phyloP scores from a whole-genome alignment of 2,797 vertebrate species.

The Garrulus glandarius region DNA sequence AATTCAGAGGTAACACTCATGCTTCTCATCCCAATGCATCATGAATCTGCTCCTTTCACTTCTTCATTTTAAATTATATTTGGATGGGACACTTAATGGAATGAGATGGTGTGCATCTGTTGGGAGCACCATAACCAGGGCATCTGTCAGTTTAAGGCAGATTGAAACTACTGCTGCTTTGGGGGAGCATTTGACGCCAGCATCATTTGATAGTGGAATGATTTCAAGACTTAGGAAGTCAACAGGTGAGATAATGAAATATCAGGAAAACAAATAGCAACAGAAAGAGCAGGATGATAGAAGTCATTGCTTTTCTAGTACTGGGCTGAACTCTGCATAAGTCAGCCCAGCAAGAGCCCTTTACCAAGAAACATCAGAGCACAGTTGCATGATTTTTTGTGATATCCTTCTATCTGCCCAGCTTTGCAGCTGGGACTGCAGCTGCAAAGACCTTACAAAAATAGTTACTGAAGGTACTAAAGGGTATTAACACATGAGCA shows the following conservation, averaged over 20 bases:
- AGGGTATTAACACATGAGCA: neutral
- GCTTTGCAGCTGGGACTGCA: neutral
- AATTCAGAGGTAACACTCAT: neutral
- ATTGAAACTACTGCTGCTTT: neutral
- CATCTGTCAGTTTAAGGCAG: neutral
- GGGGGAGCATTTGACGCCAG: neutral
- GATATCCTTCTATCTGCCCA: neutral
- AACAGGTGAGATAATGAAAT: neutral
- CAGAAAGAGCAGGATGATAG: neutral
- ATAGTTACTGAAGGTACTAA: neutral
- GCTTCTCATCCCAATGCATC: neutral
- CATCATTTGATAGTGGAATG: neutral
- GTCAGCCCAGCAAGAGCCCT: neutral
- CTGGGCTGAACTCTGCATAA: neutral
- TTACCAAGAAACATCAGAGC: neutral
- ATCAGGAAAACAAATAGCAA: neutral
- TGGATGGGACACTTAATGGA: neutral
- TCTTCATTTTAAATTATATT: neutral
- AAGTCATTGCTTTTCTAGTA: neutral
- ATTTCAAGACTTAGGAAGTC: neutral
- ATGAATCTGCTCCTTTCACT: neutral
- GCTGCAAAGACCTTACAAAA: neutral
- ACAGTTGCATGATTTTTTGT: fast-evolving
- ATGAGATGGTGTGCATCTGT: neutral
- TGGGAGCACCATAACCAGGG: neutral